Evolutionary conservation across 1,140 invertebrate species (phyloP), one percentile per base, ranked within the genome.

Genomic region (Neotoxoptera formosana): DNA sequence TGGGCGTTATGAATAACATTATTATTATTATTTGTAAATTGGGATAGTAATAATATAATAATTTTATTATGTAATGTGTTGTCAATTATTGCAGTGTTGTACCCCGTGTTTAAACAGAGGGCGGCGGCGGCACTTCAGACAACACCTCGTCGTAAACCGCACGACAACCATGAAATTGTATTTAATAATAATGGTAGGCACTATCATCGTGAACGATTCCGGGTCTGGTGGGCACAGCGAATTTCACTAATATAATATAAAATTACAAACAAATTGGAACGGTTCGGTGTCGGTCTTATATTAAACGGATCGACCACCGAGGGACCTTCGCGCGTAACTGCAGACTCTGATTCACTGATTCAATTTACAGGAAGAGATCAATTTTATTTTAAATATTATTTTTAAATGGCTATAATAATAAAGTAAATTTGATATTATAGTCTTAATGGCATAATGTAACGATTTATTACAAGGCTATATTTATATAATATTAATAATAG

Each of bases 391-490:
- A 90, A 41, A 41, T 90, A 17, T 91, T 76, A 47, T 91, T 60
- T 90, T 34, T 41, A 90, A 36, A 67, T 91, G 87, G 1, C n/a
- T 87, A n/a, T n/a, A 87, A 87, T 51, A 20, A 87, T 48, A 2
- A 48, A 25, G 47, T 51, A 34, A 48, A 48, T 48, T 87, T 51
- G 48, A 53, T 89, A 53, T 36, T 56, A n/a, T n/a, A 34, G 20
- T 76, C n/a, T 81, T 48, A 34, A 91, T 91, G 36, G 41, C 20
- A 91, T 47, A 91, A n/a, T 14, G 25, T 76, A 67, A 76, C 53
- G n/a, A 91, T 67, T 90, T 90, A 47, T n/a, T 47, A 91, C 90
- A 91, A 91, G 90, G 90, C 90, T 76, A 91, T 41, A 41, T 83
- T 20, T 21, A 34, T 41, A 23, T 83, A 83, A 83, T 83, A 83